phyloP scores from a whole-genome alignment of 1,140 invertebrate species.

The Kradibia gibbosae region DNA sequence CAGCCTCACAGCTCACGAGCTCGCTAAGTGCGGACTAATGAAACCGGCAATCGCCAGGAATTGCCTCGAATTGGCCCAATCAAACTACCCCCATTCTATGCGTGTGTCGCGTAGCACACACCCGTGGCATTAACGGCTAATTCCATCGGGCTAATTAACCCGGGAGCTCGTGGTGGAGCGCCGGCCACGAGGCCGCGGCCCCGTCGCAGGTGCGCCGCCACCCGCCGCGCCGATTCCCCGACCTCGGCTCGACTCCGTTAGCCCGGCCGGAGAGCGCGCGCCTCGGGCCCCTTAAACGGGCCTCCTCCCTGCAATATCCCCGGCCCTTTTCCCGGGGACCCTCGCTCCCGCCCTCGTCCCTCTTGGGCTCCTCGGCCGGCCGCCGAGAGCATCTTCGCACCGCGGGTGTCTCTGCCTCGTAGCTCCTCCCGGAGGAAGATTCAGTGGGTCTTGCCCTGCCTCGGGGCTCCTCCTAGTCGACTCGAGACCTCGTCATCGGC shows the following conservation, averaged over 20 bases:
- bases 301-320: no score
- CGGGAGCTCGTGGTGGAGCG: background rate
- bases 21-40: slow-evolving; percentile 63
- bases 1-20: slow-evolving; percentile 21
- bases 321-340: no score
- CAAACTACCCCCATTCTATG: slow-evolving; percentile 72
- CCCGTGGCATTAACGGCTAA: slow-evolving; percentile 72
- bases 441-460: no score
- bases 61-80: slow-evolving; percentile 75
- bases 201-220: background rate
- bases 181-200: background rate
- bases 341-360: no score
- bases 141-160: slow-evolving; percentile 56
- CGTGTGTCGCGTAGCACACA: slow-evolving; percentile 69
- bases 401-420: background rate
- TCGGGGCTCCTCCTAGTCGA: background rate
- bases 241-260: no score
- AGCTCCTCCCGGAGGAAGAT: no score
- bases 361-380: no score
- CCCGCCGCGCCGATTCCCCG: no score
- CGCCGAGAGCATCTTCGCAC: no score
- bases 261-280: background rate
- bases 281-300: no score
- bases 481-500: background rate
- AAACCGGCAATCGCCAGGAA: slow-evolving; percentile 74